Conservation (phyloP, 1,140 invertebrate genomes). For the Habropoda laboriosa region DNA sequence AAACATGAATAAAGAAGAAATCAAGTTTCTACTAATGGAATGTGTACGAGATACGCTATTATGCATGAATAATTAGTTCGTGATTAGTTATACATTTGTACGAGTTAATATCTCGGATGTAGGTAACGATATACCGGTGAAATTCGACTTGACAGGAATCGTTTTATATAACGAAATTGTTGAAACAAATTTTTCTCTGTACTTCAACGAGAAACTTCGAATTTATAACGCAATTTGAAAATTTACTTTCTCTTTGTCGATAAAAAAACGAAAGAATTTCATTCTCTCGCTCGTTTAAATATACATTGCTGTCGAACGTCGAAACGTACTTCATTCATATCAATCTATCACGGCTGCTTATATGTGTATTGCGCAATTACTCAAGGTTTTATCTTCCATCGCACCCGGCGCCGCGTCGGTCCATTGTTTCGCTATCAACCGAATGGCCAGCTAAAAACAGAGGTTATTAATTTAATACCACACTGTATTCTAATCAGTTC, state of each 20-base stretch:
- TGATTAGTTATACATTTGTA: too few species aligned
- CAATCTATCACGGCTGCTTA: constrained; percentile 23
- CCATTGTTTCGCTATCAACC: constrained; percentile 28
- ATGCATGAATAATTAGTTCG: too few species aligned
- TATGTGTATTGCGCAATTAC: constrained; percentile 20
- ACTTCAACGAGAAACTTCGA: too few species aligned
- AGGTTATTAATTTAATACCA: constrained; percentile 3
- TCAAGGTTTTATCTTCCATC: constrained; percentile 31
- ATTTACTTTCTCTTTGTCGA: too few species aligned
- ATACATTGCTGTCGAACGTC: not conserved
- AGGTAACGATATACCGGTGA: not conserved
- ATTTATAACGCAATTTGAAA: too few species aligned
- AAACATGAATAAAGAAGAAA: too few species aligned
- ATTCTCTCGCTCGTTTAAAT: not conserved
- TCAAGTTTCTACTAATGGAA: too few species aligned
- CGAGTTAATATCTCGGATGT: not conserved
- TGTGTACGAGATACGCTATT: too few species aligned
- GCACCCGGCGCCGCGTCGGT: not conserved
- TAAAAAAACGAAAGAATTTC: too few species aligned
- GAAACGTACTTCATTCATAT: constrained; percentile 22
- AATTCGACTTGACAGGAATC: not conserved
- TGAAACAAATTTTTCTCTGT: too few species aligned
- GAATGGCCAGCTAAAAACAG: not conserved
- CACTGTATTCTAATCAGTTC: not conserved
- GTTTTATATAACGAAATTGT: not conserved